Conservation (phyloP, 2,888 invertebrate genomes). For the Cosmia pyralina region DNA sequence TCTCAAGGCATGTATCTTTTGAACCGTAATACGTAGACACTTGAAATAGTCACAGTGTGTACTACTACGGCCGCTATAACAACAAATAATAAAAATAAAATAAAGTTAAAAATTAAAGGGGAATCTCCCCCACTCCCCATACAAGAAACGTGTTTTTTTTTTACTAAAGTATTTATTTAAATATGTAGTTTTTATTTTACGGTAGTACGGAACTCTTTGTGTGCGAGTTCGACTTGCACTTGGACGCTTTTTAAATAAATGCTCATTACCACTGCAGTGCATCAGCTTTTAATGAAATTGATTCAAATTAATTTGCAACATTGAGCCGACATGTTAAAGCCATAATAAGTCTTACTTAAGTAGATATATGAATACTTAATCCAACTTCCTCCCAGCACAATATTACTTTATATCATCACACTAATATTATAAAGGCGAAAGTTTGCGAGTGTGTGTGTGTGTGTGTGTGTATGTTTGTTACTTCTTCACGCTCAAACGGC, state of each 20-base stretch:
- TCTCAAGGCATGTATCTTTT: not conserved
- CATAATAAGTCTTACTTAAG: not conserved
- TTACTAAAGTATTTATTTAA: not conserved
- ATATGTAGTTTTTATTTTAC: not conserved
- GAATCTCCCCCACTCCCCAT: too few relatives aligned
- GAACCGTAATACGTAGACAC: not conserved
- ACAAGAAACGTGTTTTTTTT: too few relatives aligned
- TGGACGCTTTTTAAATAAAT: not conserved
- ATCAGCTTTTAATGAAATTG: not conserved
- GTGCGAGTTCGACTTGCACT: too few relatives aligned
- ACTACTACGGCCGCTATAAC: not conserved
- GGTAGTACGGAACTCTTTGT: not conserved
- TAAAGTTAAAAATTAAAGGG: not conserved
- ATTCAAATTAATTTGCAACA: conserved; percentile 7
- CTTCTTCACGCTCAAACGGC: too few relatives aligned
- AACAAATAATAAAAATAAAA: not conserved
- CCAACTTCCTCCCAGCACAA: conserved; percentile 4
- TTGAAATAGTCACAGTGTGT: too few relatives aligned
- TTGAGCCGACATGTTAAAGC: not conserved
- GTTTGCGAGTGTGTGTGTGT: too few relatives aligned
- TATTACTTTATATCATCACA: too few relatives aligned
- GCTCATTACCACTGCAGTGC: not conserved
- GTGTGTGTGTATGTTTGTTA: too few relatives aligned
- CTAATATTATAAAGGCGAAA: too few relatives aligned
- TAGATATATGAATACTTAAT: conserved; percentile 15